Base-by-base conservation (phyloP, 1,140 invertebrate species). In the Zaprionus ornatus region DNA sequence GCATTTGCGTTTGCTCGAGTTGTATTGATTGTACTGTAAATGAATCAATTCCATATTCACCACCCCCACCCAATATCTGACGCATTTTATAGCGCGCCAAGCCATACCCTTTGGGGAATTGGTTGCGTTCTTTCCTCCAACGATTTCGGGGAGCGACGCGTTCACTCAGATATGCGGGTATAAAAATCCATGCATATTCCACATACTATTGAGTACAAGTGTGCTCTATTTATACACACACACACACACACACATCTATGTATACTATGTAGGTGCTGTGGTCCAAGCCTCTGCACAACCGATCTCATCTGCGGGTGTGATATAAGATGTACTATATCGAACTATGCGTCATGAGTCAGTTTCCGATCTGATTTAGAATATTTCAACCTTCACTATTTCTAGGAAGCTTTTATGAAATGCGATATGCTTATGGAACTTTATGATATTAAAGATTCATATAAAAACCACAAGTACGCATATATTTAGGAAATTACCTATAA, bases 221-320 rank as follows among this genome's bases (percentile, higher is more conserved):
- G 3, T 21, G 21, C 45, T 45, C 45, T 50, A 50, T 50, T 5
- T 23, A 23, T 23, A 50, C 4, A 23, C n/a, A 45, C 7, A 19
- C 40, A 45, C n/a, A 45, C 40, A 42, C 40, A 17, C n/a, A 17
- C 40, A 42, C n/a, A 7, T 45, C 2, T 17, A 17, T 45, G n/a
- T 17, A 17, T 45, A 10, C n/a, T 23, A 69, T 48, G 55, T 48
- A 68, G 42, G 40, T 73, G 60, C 15, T 57, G 68, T n/a, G 70
- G 69, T 66, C 19, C 45, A 21, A 23, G 37, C 15, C n/a, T 42
- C 40, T 42, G 29, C 29, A 32, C 29, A 42, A 10, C 10, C 55
- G 45, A 12, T 19, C 45, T 66, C 42, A 59, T 60, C 63, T 67
- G 70, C 70, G 70, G 70, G 63, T 50, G 15, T 55, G 10, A 50